Evolutionary conservation across 2,797 vertebrate species (phyloP).

Genomic region (Chelmon rostratus): DNA sequence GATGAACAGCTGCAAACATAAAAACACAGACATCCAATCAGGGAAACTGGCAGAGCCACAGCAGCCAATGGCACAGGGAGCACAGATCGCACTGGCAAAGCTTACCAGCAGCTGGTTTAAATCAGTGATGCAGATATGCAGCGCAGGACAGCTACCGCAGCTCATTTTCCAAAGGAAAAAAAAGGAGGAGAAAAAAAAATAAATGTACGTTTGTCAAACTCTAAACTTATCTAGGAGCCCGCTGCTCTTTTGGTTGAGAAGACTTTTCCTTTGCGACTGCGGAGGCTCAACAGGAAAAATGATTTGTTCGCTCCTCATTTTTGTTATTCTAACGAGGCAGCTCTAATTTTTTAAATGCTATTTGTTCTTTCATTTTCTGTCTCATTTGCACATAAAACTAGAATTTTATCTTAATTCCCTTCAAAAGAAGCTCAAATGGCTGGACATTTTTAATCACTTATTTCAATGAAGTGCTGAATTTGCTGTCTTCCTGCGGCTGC

Average conservation of each 20-base stretch:
- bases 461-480: constrained; percentile 37
- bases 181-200: background rate
- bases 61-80: constrained; percentile 54
- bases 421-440: constrained; percentile 12
- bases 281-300: constrained; percentile 6
- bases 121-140: constrained; percentile 63
- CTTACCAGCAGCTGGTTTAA: constrained; percentile 69
- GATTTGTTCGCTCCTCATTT: constrained; percentile 9
- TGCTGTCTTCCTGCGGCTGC: background rate
- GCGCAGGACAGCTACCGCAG: constrained; percentile 23
- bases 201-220: constrained; percentile 18
- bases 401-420: constrained; percentile 11
- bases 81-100: constrained; percentile 64
- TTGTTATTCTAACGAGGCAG: constrained; percentile 44
- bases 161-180: constrained; percentile 49
- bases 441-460: constrained; percentile 5
- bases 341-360: constrained; percentile 35
- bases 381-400: constrained; percentile 22
- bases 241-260: constrained; percentile 19
- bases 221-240: constrained; percentile 18
- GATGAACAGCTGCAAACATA: constrained; percentile 68
- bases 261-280: constrained; percentile 5
- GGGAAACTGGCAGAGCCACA: constrained; percentile 55
- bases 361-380: constrained; percentile 48
- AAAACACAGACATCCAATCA: constrained; percentile 61